Evolutionary conservation across 2,888 invertebrate species (phyloP), one percentile per base, ranked within the genome.

Genomic region (Melolontha melolontha): DNA sequence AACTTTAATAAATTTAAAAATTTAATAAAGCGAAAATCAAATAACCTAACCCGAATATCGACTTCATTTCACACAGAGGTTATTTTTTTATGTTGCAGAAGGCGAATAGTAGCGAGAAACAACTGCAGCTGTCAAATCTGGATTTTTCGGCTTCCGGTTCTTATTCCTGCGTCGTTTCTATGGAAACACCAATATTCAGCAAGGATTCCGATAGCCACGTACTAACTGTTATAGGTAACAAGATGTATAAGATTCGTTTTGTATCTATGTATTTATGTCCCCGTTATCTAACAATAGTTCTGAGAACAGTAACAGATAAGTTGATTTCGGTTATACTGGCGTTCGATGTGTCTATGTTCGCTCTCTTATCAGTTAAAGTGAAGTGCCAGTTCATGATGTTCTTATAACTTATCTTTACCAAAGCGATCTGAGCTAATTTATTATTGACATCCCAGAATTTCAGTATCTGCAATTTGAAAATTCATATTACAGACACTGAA

Each of bases 121-220:
- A 91, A 78, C 88, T 92, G 80, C 88, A 89, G 71, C 83, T 94
- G 75, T 90, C 90, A 76, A 87, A 88, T 80, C 85, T 94, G 79
- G 91, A 92, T 80, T 93, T 93, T 83, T 86, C 90, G 66, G 92
- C 93, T 50, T 89, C 92, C 11, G 94, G 94, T 27, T 86, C 88
- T 64, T 95, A 94, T 84, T 90, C 89, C 68, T 95, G 95, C 80
- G 91, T 92, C 79, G 93, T 94, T 27, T 92, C 94, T 65, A 89
- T 92, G 78, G 91, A 92, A 79, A 90, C 92, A 55, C 93, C 94
- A 71, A 90, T 94, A 78, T 94, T 92, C 83, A 92, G 92, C 42
- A 92, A 93, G 85, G 89, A 91, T 75, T 93, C 94, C 39, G 90
- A 90, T 76, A 87, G 88, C 77, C 91, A 92, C 80, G 89, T 92